Base-by-base conservation (phyloP, 2,888 invertebrate species). In the Belgica antarctica region DNA sequence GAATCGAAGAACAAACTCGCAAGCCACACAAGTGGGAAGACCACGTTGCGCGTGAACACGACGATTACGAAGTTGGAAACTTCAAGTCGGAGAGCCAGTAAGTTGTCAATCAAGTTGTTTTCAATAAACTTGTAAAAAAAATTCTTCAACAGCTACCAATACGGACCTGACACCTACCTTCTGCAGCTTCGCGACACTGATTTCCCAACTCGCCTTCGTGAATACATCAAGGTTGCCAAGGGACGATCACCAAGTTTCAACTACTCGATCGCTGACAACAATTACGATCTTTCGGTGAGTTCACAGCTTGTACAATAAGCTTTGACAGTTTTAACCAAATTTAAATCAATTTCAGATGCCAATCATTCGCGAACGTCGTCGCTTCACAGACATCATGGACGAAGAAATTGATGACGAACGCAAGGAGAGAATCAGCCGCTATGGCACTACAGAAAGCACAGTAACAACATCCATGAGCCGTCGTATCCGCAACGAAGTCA, bases 81-180 rank as follows among this genome's bases (percentile, higher is more conserved):
- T 82, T 88, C 72, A 89, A 87, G 76, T 92, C 90, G 0, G 93
- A 93, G 78, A 93, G 92, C 84, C 92, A 92, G 92, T 92, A 77
- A 86, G 89, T 84, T 75, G 10, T 24, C n/a, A n/a, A n/a, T n/a
- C n/a, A n/a, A n/a, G n/a, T n/a, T n/a, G n/a, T n/a, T n/a, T 41
- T 7, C 15, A n/a, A 41, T 41, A 4, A 41, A 41, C 41, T 41
- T 70, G 57, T 47, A 28, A 8, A 65, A 19, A 36, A 36, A 69
- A 17, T 31, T 4, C 25, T 46, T 19, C 28, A 41, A 2, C n/a
- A 94, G 94, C 77, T 96, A 96, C 81, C 95, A 96, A 82, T 90
- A 93, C 79, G 97, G 98, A 0, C 96, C 96, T 0, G 97, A 98
- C 78, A 96, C 97, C 1, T 96, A 97, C 79, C 82, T 98, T 5